phyloP scores from a whole-genome alignment of 2,113 vertebrate genomes.

The Ailuropoda melanoleuca region DNA sequence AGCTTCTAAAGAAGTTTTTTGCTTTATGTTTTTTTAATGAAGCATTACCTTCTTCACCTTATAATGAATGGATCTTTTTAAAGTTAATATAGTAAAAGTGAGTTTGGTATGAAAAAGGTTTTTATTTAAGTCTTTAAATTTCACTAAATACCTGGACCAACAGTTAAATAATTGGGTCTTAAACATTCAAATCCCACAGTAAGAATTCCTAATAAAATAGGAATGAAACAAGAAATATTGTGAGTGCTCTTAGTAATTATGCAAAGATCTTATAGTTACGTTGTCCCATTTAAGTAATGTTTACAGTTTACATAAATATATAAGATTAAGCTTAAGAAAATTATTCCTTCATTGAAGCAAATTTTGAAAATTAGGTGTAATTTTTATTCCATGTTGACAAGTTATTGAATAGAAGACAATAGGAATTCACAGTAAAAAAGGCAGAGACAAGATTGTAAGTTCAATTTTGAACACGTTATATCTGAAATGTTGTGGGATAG shows the following conservation, averaged over 20 bases:
- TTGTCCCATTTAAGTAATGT: background rate
- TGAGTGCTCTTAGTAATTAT: background rate
- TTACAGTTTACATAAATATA: constrained; percentile 4
- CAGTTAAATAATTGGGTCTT: background rate
- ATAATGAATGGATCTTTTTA: background rate
- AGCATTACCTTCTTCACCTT: background rate
- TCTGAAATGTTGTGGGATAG: background rate
- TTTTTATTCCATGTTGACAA: constrained; percentile 19
- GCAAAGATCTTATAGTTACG: background rate
- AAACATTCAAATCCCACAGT: constrained; percentile 33
- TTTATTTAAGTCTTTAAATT: constrained; percentile 8
- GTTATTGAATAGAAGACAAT: constrained; percentile 8
- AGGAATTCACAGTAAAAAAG: constrained; percentile 7
- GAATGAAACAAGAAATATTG: background rate
- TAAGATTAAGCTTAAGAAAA: background rate
- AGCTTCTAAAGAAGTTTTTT: background rate
- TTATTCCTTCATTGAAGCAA: background rate
- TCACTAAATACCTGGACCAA: background rate
- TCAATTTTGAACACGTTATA: background rate
- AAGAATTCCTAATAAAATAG: constrained; percentile 35
- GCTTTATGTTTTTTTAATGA: background rate
- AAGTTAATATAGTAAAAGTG: background rate
- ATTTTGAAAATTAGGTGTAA: constrained; percentile 24
- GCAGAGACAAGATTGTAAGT: background rate
- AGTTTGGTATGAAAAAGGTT: background rate